These are phyloP conservation scores for Frankliniella intonsa DNA, from an alignment of 2,888 invertebrate genomes.

Conservation along the genomic window DNA sequence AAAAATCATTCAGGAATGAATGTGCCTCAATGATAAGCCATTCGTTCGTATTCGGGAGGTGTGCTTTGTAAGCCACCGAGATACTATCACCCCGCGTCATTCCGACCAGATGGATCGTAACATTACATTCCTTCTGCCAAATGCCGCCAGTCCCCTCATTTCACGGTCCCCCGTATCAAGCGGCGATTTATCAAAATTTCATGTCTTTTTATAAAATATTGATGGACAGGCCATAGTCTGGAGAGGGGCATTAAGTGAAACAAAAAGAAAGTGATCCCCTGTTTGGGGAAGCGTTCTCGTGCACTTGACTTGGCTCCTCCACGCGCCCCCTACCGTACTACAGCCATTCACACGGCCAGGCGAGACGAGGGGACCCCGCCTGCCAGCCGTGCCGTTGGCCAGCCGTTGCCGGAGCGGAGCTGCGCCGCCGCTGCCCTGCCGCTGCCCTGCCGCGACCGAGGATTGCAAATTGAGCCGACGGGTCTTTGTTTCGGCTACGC, in stretches of 20 bases:
- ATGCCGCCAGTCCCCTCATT: not conserved
- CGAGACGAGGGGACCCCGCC: not conserved
- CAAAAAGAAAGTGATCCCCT: not conserved
- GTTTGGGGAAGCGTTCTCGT: slow-evolving; percentile 1
- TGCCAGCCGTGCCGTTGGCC: not conserved
- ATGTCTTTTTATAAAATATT: not conserved
- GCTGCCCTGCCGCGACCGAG: not conserved
- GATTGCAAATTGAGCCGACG: slow-evolving; percentile 26
- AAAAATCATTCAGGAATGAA: too few species aligned
- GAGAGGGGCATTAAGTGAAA: too few species aligned
- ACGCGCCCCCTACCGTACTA: slow-evolving; percentile 23
- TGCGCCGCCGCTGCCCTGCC: slow-evolving; percentile 4
- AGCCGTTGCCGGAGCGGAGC: slow-evolving; percentile 20
- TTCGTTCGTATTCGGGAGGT: not conserved
- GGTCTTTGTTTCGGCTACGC: slow-evolving; percentile 26
- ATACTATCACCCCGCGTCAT: not conserved
- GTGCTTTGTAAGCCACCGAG: slow-evolving; percentile 19
- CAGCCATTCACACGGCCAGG: slow-evolving; percentile 16
- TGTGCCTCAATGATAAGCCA: too few species aligned
- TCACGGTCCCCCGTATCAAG: not conserved
- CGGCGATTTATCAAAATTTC: not conserved
- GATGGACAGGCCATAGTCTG: too few species aligned
- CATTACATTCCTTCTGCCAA: not conserved
- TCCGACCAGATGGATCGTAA: slow-evolving; percentile 6
- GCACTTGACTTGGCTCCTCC: not conserved